Evolutionary conservation across 2,113 vertebrate genomes (phyloP).

Genomic region (Macrotis lagotis): DNA sequence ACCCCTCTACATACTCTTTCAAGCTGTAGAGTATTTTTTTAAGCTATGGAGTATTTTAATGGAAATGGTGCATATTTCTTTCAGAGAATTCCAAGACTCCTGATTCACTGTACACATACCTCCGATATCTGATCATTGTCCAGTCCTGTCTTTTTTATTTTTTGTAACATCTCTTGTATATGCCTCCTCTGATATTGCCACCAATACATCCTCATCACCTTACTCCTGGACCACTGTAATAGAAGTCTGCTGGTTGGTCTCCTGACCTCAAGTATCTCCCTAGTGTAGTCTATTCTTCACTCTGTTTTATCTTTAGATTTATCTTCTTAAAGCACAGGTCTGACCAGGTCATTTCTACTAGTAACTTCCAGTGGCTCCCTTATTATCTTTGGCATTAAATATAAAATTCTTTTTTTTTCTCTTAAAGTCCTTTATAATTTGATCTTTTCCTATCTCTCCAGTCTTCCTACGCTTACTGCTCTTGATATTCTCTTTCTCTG

Average conservation of each 20-base stretch:
- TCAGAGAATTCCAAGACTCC: background rate
- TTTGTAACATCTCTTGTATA: background rate
- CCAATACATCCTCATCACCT: background rate
- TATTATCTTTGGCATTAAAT: background rate
- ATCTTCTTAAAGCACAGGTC: background rate
- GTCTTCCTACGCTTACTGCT: background rate
- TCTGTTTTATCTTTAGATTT: background rate
- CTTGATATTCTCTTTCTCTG: background rate
- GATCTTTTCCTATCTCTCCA: background rate
- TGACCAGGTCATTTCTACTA: background rate
- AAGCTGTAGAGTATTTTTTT: background rate
- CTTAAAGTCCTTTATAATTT: background rate
- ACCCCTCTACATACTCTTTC: background rate
- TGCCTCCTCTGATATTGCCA: background rate
- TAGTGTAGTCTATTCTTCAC: background rate
- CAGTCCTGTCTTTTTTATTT: background rate
- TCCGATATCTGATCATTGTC: background rate
- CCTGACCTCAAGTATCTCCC: background rate
- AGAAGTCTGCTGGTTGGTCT: background rate
- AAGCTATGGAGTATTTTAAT: background rate
- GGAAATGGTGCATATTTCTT: background rate
- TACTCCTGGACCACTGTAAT: background rate
- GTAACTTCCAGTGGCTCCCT: background rate
- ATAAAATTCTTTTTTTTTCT: background rate
- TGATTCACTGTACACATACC: background rate